Conservation (phyloP, 2,113 vertebrate species). For the Buteo buteo region DNA sequence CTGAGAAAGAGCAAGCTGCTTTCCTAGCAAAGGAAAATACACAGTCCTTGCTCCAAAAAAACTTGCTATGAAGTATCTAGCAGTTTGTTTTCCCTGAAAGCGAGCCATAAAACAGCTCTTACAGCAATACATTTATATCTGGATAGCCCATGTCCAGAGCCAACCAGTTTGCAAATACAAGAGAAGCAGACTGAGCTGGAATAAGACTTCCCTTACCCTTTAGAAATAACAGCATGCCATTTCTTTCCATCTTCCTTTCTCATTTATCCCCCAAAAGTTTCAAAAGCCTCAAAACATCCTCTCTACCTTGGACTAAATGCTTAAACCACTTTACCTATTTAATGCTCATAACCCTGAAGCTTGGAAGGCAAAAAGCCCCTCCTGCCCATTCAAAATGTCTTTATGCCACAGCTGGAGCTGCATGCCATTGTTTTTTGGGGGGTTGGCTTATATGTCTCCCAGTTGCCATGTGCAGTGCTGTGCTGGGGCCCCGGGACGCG, state of each 20-base stretch:
- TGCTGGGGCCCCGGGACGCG: neutral
- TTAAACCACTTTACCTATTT: neutral
- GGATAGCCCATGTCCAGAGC: neutral
- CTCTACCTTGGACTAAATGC: neutral
- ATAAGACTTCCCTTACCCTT: neutral
- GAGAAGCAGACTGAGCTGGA: neutral
- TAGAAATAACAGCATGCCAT: neutral
- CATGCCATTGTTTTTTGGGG: neutral
- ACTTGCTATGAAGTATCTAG: neutral
- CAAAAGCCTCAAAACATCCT: neutral
- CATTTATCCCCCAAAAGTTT: neutral
- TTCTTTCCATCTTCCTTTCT: neutral
- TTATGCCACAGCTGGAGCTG: neutral
- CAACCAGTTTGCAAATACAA: neutral
- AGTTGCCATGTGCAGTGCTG: neutral
- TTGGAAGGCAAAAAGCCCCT: neutral
- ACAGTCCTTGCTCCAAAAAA: neutral
- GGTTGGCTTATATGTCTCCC: neutral
- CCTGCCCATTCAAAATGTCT: neutral
- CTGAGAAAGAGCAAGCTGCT: neutral
- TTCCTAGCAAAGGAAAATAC: neutral
- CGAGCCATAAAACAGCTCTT: neutral
- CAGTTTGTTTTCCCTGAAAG: neutral
- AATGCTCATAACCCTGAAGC: neutral
- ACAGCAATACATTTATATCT: neutral